phyloP scores from a whole-genome alignment of 2,888 invertebrate species.

The Labia minor region DNA sequence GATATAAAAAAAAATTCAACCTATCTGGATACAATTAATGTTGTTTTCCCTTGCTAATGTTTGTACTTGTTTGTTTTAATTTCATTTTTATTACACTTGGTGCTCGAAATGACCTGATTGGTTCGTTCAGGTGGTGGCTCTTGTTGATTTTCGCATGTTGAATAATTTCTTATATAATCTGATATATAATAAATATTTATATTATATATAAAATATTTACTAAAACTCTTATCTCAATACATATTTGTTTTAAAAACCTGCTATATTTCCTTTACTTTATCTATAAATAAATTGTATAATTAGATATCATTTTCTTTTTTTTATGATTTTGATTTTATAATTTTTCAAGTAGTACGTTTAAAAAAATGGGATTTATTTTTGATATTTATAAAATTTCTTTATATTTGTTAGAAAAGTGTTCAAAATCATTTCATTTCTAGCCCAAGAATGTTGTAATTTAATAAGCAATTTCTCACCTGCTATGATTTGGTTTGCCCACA shows the following conservation, averaged over 20 bases:
- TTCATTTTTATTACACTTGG: constrained; percentile 14
- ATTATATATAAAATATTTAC: too few relatives aligned
- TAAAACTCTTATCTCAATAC: too few relatives aligned
- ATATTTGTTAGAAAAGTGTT: too few relatives aligned
- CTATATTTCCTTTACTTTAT: neutral
- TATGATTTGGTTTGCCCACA: constrained; percentile 1
- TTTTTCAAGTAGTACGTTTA: constrained; percentile 13
- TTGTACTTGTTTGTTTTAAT: constrained; percentile 15
- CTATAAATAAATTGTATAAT: neutral
- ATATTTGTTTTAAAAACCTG: too few relatives aligned
- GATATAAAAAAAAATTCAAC: neutral
- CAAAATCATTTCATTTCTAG: neutral
- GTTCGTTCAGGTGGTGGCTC: constrained; percentile 13
- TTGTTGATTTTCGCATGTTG: constrained; percentile 14
- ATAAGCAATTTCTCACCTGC: constrained; percentile 13
- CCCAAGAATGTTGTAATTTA: constrained; percentile 2
- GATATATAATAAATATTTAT: neutral
- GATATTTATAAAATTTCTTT: too few relatives aligned
- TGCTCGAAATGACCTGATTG: constrained; percentile 16
- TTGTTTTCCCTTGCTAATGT: constrained; percentile 17
- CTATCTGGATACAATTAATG: constrained; percentile 8
- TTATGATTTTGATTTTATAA: constrained; percentile 3
- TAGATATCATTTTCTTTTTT: neutral
- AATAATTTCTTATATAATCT: neutral
- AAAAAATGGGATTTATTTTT: too few relatives aligned